Base-by-base conservation (phyloP, 2,888 invertebrate species). In the Pherbina coryleti region DNA sequence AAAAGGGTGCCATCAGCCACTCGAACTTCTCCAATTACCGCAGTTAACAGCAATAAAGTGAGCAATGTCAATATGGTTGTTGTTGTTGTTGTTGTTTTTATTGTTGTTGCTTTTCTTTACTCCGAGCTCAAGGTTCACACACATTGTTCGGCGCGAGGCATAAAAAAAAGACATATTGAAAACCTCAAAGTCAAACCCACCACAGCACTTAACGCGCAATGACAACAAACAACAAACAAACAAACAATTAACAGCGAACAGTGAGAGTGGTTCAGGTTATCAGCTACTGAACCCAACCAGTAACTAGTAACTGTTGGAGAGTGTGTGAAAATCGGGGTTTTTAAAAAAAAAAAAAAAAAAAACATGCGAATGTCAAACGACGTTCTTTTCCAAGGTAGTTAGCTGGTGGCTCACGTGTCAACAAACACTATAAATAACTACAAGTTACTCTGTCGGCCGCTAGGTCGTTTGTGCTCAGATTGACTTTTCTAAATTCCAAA, bases 181-280 rank as follows among this genome's bases (percentile, higher is more conserved):
- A 79, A 80, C 82, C 83, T 80, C 78, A 80, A 79, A 79, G 81
- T 81, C 83, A 83, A 83, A 84, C 82, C 85, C 84, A 85, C 84
- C 86, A 86, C 81, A 80, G 75, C 85, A 87, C 85, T 88, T 85
- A 85, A 87, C 83, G 84, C 84, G 83, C 87, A 88, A 85, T 86
- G 87, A 87, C 87, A 88, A 87, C 86, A 87, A 85, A 88, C 87
- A 87, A 85, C 88, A 88, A 88, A 88, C 86, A 88, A 88, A 88
- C 86, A 89, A 89, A 89, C 89, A 89, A 89, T 89, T 89, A 89
- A 89, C 88, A 86, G 82, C 76, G n/a, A 55, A 75, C 76, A 70
- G n/a, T n/a, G 79, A 76, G 55, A 70, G 77, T 72, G 78, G 78
- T 81, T 82, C 81, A 80, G 75, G 78, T 79, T 79, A 78, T 79